A percentile compares a stretch with the other conserved stretches of the same genome.
phyloP scores from a whole-genome alignment of 2,797 vertebrate species.

The Mallotus villosus region DNA sequence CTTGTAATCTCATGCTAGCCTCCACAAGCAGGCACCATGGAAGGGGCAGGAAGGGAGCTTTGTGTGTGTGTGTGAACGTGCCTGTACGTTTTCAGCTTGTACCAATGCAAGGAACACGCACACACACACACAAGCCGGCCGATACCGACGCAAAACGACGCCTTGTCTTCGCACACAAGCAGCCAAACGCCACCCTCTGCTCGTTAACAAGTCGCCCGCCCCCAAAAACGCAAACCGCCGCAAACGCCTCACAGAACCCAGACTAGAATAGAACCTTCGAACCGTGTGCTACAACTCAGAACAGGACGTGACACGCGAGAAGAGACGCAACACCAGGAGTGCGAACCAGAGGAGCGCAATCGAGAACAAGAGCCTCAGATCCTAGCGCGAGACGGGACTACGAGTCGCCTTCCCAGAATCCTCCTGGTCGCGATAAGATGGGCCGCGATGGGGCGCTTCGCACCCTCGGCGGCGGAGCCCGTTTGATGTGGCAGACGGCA shows the following conservation, averaged over 20 bases:
- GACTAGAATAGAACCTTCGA: background rate
- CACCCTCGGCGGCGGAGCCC: constrained; percentile 1
- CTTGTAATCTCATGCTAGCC: background rate
- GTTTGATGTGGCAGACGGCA: constrained; percentile 30
- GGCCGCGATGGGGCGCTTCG: constrained; percentile 2
- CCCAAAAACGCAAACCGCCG: no score
- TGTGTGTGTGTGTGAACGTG: no score
- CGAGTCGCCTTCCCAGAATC: background rate
- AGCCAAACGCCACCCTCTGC: background rate
- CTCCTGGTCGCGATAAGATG: background rate
- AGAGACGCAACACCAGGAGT: background rate
- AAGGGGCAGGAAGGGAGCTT: constrained; percentile 12
- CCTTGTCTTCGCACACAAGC: background rate
- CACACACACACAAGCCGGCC: no score
- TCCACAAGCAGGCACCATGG: constrained; percentile 31
- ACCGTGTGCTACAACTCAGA: background rate
- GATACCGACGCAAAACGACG: no score
- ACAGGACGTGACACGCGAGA: background rate
- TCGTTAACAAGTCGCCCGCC: background rate
- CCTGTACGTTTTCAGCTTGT: no score
- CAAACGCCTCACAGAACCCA: background rate
- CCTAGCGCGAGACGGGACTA: background rate
- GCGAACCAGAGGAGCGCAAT: background rate
- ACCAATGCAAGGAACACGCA: no score
- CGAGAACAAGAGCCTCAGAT: background rate